These are phyloP conservation scores for Vulpes ferrilata DNA, from an alignment of 2,113 vertebrate species.

Conservation along the genomic window DNA sequence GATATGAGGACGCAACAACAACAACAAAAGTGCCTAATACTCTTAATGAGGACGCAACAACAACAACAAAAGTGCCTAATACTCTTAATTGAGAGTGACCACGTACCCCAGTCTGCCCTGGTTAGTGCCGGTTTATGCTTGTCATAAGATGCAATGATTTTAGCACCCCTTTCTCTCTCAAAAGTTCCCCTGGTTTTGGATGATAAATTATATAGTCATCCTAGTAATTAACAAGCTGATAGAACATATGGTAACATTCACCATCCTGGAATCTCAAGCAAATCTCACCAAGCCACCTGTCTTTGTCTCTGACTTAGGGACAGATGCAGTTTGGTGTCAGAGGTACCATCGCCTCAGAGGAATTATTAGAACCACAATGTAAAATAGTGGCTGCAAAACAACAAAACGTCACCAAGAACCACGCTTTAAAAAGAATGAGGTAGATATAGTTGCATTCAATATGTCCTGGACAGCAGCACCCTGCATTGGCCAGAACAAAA, in stretches of 20 bases:
- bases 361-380: constrained; percentile 23
- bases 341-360: not conserved
- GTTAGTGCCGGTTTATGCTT: not conserved
- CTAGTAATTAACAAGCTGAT: constrained; percentile 58
- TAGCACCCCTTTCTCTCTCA: not conserved
- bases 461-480: not conserved
- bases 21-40: not conserved
- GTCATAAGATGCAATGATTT: not conserved
- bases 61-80: not conserved
- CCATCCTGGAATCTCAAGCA: constrained; percentile 6
- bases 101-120: not conserved
- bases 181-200: constrained; percentile 31
- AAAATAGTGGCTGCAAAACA: not conserved
- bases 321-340: constrained; percentile 16
- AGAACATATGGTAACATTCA: constrained; percentile 47
- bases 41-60: not conserved
- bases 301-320: constrained; percentile 51
- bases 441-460: not conserved
- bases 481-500: not conserved
- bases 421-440: not conserved
- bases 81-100: not conserved
- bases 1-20: not conserved
- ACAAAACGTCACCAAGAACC: not conserved
- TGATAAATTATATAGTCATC: constrained; percentile 44
- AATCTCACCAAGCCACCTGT: constrained; percentile 48